phyloP scores from a whole-genome alignment of 2,888 invertebrate species.

The Alsophila aescularia region DNA sequence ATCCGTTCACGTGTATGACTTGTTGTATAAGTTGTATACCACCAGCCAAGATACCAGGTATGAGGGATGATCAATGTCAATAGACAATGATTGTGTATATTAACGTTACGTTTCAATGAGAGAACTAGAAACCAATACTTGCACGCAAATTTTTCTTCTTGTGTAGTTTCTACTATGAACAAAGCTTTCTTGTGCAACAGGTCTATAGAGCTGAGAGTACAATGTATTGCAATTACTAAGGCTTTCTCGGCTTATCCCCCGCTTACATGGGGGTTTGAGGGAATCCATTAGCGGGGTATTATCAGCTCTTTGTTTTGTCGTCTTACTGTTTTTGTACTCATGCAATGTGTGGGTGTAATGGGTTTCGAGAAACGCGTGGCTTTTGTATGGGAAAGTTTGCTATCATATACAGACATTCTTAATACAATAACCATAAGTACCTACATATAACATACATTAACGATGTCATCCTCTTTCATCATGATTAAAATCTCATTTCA shows the following conservation, averaged over 20 bases:
- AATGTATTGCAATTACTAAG: constrained; percentile 37
- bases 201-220: constrained; percentile 22
- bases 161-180: constrained; percentile 2
- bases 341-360: constrained; percentile 21
- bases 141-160: not conserved
- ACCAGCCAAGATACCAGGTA: too few relatives aligned
- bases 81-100: too few relatives aligned
- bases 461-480: too few relatives aligned
- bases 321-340: constrained; percentile 26
- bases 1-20: too few relatives aligned
- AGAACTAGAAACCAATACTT: too few relatives aligned
- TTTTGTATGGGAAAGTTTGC: constrained; percentile 13
- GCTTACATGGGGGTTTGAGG: constrained; percentile 31
- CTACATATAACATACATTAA: too few relatives aligned
- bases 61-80: too few relatives aligned
- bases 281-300: constrained; percentile 41
- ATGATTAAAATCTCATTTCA: too few relatives aligned
- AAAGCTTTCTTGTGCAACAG: constrained; percentile 25
- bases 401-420: constrained; percentile 3
- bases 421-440: not conserved
- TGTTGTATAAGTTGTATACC: too few relatives aligned
- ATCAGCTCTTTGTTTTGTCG: constrained; percentile 38
- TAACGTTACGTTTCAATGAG: too few relatives aligned
- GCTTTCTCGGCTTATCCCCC: constrained; percentile 37
- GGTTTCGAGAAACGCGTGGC: constrained; percentile 5